These are phyloP conservation scores for Callionymus lyra DNA, from an alignment of 2,113 vertebrate species.

Conservation along the genomic window DNA sequence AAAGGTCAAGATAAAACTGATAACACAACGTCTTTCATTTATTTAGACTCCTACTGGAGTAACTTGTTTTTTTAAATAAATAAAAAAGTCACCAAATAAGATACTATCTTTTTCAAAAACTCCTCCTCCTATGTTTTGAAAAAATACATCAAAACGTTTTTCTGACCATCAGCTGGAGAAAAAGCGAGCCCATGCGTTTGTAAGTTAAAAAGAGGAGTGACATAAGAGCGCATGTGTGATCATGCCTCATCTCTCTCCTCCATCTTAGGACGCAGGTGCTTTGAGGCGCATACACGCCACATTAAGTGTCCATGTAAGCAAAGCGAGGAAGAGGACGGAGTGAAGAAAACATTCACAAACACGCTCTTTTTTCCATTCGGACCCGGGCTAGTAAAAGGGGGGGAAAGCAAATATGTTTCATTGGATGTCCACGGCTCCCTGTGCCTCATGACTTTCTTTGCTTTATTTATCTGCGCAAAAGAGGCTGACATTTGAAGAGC, in stretches of 20 bases:
- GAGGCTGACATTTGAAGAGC: slow-evolving; percentile 70
- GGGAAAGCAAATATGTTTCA: background rate
- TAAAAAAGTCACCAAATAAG: too few species aligned
- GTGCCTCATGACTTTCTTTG: slow-evolving; percentile 8
- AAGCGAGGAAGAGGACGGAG: slow-evolving; percentile 11
- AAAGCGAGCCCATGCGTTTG: too few species aligned
- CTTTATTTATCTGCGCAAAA: slow-evolving; percentile 47
- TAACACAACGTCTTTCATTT: too few species aligned
- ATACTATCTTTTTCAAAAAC: too few species aligned
- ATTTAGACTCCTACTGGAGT: too few species aligned
- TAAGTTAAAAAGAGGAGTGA: too few species aligned
- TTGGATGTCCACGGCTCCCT: too few species aligned
- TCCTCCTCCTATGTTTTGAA: too few species aligned
- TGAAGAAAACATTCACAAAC: slow-evolving; percentile 3
- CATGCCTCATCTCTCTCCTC: slow-evolving; percentile 63
- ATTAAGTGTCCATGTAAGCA: slow-evolving; percentile 50
- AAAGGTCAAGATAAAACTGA: too few species aligned
- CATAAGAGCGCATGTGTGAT: slow-evolving; percentile 7
- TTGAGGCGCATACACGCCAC: slow-evolving; percentile 41
- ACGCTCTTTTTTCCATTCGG: slow-evolving; percentile 8
- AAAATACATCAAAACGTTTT: too few species aligned
- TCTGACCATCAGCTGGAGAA: too few species aligned
- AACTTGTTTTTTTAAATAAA: too few species aligned
- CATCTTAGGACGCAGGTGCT: slow-evolving; percentile 73
- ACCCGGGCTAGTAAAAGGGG: slow-evolving; percentile 5